phyloP scores from a whole-genome alignment of 2,113 vertebrate genomes.

The Odobenus rosmarus region DNA sequence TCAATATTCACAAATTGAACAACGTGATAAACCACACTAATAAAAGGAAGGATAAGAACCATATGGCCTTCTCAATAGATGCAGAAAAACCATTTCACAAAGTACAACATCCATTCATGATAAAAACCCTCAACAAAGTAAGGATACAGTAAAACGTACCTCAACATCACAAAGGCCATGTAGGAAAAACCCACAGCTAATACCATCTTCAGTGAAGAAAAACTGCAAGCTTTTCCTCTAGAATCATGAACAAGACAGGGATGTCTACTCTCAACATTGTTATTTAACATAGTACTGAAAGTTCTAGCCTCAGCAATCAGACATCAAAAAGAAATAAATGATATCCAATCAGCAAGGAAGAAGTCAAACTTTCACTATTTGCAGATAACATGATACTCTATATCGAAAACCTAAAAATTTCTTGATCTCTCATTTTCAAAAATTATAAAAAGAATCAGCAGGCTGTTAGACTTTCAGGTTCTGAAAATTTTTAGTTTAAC shows the following conservation, averaged over 20 bases:
- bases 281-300: not conserved
- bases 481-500: conserved; percentile 10
- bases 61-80: not conserved
- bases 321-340: too few species aligned
- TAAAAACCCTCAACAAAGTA: too few species aligned
- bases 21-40: not conserved
- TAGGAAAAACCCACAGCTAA: not conserved
- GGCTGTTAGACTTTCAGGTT: not conserved
- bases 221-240: not conserved
- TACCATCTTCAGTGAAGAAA: not conserved
- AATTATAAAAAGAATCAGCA: conserved; percentile 35
- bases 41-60: not conserved
- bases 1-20: not conserved
- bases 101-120: not conserved
- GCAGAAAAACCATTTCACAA: not conserved
- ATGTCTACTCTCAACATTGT: not conserved
- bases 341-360: too few species aligned
- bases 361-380: too few species aligned
- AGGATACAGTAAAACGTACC: not conserved
- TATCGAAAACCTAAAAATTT: too few species aligned
- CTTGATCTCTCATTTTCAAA: not conserved
- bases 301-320: too few species aligned
- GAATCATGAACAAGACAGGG: not conserved
- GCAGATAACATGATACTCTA: too few species aligned
- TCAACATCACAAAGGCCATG: not conserved